Conservation (phyloP, 2,113 vertebrate species). For the Epinephelus cyanopodus region DNA sequence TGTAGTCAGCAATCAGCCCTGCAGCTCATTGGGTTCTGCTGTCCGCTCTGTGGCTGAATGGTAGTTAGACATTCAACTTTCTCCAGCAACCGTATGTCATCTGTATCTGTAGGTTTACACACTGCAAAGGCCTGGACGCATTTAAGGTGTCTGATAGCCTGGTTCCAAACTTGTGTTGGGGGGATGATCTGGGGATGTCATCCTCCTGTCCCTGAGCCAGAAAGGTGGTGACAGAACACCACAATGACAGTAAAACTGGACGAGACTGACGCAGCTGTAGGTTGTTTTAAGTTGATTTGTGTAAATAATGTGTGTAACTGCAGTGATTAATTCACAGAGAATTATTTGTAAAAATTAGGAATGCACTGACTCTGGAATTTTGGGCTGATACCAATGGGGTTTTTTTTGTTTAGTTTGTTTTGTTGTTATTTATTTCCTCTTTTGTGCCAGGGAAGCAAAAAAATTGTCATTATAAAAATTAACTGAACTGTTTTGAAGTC, state of each 20-base stretch:
- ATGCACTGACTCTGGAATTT: too few species aligned
- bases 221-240: neutral
- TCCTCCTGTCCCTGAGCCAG: neutral
- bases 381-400: too few species aligned
- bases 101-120: slow-evolving; percentile 18
- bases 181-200: neutral
- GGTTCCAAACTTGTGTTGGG: neutral
- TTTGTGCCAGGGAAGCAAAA: too few species aligned
- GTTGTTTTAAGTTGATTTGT: neutral
- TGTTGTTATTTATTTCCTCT: too few species aligned
- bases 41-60: slow-evolving; percentile 23
- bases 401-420: too few species aligned
- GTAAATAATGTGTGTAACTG: neutral
- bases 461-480: too few species aligned
- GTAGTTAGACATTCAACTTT: slow-evolving; percentile 30
- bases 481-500: too few species aligned
- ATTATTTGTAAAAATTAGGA: too few species aligned
- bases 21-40: slow-evolving; percentile 43
- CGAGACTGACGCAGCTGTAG: neutral
- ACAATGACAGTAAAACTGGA: neutral
- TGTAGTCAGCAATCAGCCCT: slow-evolving; percentile 60
- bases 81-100: neutral
- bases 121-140: neutral
- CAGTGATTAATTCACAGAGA: too few species aligned
- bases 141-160: neutral